phyloP scores from a whole-genome alignment of 2,888 invertebrate genomes.

The Odontocolon sp. region DNA sequence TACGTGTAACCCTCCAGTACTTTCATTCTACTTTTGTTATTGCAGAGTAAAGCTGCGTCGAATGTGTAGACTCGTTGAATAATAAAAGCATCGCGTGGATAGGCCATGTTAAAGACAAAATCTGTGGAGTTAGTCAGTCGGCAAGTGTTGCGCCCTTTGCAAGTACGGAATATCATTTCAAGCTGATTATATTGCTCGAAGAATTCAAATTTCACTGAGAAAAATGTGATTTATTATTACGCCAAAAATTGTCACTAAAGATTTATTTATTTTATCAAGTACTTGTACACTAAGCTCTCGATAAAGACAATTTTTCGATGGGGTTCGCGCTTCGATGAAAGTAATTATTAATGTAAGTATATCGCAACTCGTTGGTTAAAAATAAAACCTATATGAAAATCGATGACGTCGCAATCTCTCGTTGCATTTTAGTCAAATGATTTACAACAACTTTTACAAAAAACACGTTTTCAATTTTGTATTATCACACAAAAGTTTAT shows the following conservation, averaged over 20 bases:
- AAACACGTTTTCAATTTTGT: too few relatives aligned
- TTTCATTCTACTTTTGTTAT: conserved; percentile 32
- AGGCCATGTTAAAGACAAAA: conserved; percentile 69
- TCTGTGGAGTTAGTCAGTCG: conserved; percentile 62
- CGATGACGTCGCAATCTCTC: too few relatives aligned
- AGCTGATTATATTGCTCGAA: neutral
- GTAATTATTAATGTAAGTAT: neutral
- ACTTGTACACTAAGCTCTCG: too few relatives aligned
- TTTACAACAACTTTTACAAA: too few relatives aligned
- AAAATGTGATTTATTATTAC: neutral
- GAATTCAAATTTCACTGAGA: neutral
- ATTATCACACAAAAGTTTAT: too few relatives aligned
- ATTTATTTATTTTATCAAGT: too few relatives aligned
- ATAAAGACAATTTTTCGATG: neutral
- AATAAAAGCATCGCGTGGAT: conserved; percentile 65
- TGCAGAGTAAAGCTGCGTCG: conserved; percentile 54
- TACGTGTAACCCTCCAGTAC: neutral
- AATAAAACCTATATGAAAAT: too few relatives aligned
- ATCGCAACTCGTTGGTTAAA: neutral
- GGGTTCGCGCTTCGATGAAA: neutral
- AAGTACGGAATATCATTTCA: conserved; percentile 18
- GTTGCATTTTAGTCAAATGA: too few relatives aligned
- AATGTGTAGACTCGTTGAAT: conserved; percentile 68
- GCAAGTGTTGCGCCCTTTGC: conserved; percentile 9
- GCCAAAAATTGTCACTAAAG: too few relatives aligned